phyloP scores from a whole-genome alignment of 1,140 invertebrate species.

The Schmidtea mediterranea region DNA sequence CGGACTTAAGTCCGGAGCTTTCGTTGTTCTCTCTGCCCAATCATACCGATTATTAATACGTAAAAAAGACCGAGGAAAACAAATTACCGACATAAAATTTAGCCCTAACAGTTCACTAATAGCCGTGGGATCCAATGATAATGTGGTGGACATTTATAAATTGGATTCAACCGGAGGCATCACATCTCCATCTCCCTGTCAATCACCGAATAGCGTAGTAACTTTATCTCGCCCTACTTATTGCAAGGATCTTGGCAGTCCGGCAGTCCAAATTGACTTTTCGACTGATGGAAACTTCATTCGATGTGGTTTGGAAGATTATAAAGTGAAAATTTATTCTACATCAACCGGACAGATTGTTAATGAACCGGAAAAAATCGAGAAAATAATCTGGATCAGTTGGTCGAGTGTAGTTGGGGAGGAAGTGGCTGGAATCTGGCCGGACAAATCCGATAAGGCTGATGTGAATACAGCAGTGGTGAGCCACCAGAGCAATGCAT shows the following conservation, averaged over 20 bases:
- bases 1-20: conserved; percentile 23
- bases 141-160: conserved; percentile 24
- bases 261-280: conserved; percentile 26
- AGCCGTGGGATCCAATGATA: conserved; percentile 22
- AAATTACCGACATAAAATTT: conserved; percentile 23
- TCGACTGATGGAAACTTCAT: conserved; percentile 21
- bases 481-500: conserved; percentile 17
- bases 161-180: conserved; percentile 7
- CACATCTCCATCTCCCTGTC: neutral
- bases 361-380: conserved; percentile 13
- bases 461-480: conserved; percentile 25
- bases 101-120: conserved; percentile 19
- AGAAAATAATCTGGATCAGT: conserved; percentile 20
- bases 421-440: conserved; percentile 26
- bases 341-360: conserved; percentile 18
- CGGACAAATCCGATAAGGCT: conserved; percentile 15
- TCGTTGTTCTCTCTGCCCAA: conserved; percentile 15
- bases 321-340: conserved; percentile 18
- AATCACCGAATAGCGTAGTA: conserved; percentile 12
- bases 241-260: conserved; percentile 22
- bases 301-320: conserved; percentile 21
- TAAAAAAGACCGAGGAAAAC: conserved; percentile 16
- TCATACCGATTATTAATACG: conserved; percentile 17
- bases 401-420: conserved; percentile 25
- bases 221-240: conserved; percentile 16